Evolutionary conservation across 2,888 invertebrate genomes (phyloP).

Genomic region (Papilio protenor): DNA sequence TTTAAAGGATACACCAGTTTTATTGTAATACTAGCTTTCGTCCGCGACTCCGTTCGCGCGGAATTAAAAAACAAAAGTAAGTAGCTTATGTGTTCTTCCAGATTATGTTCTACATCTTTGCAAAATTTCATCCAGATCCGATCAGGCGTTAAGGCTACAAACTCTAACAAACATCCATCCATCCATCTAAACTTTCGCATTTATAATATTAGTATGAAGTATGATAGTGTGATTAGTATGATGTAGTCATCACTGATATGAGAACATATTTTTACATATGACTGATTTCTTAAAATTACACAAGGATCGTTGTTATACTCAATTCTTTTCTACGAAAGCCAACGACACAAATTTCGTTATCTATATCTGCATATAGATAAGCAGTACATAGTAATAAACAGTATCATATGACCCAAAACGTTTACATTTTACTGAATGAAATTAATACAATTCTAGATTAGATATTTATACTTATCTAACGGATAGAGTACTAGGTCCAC

Average conservation of each 20-base stretch:
- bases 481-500: background rate
- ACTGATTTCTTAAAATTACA: slow-evolving; percentile 13
- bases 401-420: background rate
- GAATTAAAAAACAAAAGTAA: too few relatives aligned
- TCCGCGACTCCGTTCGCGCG: too few relatives aligned
- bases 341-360: slow-evolving; percentile 1
- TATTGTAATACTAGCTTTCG: too few relatives aligned
- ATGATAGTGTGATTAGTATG: too few relatives aligned
- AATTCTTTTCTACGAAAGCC: background rate
- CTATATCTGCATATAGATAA: slow-evolving; percentile 23
- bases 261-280: background rate
- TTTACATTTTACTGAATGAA: slow-evolving; percentile 2
- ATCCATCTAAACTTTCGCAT: too few relatives aligned
- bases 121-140: too few relatives aligned
- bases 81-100: too few relatives aligned
- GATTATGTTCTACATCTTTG: too few relatives aligned
- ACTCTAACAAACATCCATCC: too few relatives aligned
- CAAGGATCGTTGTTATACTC: background rate
- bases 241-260: background rate
- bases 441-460: slow-evolving; percentile 8
- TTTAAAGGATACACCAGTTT: too few relatives aligned
- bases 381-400: background rate
- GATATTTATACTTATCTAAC: background rate
- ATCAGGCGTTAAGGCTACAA: too few relatives aligned
- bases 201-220: too few relatives aligned